Evolutionary conservation across 2,888 invertebrate species (phyloP).

Genomic region (Xanthorhoe spadicearia): DNA sequence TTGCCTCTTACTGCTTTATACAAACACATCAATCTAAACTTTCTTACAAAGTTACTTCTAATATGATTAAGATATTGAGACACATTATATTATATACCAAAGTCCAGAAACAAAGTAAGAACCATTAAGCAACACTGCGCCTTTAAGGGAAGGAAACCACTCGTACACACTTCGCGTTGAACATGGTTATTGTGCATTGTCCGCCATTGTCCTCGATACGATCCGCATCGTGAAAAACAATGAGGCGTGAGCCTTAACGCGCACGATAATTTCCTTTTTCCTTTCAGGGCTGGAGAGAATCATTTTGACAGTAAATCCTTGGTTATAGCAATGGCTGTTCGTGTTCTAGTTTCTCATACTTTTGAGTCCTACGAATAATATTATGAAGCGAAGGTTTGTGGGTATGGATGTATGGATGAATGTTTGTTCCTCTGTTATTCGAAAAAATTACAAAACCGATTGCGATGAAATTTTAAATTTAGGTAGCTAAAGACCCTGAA

Average conservation of each 20-base stretch:
- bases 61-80: too few species aligned
- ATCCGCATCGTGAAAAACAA: constrained; percentile 43
- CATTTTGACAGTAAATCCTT: constrained; percentile 10
- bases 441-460: neutral
- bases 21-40: too few species aligned
- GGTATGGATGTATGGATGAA: too few species aligned
- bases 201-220: constrained; percentile 38
- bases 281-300: constrained; percentile 32
- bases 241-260: constrained; percentile 37
- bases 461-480: too few species aligned
- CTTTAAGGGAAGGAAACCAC: constrained; percentile 10
- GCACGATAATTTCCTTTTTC: constrained; percentile 40
- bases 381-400: too few species aligned
- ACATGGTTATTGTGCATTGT: constrained; percentile 33
- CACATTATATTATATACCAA: neutral
- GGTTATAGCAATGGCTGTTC: neutral
- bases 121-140: neutral
- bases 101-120: neutral
- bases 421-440: too few species aligned
- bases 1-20: too few species aligned
- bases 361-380: neutral
- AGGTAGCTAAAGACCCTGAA: too few species aligned
- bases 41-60: too few species aligned
- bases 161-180: constrained; percentile 5
- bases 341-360: neutral